These are phyloP conservation scores for Trachelus stipa DNA, from an alignment of 2,888 invertebrate genomes.

Conservation along the genomic window DNA sequence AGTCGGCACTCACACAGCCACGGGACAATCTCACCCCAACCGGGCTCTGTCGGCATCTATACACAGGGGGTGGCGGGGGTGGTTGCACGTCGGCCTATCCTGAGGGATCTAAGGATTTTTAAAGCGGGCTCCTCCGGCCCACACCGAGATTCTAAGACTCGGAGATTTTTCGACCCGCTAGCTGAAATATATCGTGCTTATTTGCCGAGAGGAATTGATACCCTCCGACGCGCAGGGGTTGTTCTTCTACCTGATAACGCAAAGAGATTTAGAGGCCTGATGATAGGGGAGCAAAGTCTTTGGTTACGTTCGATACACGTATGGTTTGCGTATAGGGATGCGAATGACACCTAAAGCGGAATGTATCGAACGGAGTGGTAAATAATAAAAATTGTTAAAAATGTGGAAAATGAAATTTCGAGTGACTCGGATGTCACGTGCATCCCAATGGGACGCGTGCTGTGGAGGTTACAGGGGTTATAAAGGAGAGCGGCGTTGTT, in stretches of 20 bases:
- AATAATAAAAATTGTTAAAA: neutral
- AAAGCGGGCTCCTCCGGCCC: neutral
- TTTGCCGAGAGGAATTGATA: neutral
- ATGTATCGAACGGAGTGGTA: neutral
- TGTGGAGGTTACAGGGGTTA: constrained; percentile 38
- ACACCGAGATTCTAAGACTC: neutral
- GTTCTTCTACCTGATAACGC: neutral
- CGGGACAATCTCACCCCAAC: neutral
- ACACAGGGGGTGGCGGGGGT: neutral
- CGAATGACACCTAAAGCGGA: neutral
- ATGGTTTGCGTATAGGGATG: neutral
- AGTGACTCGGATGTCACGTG: constrained; percentile 28
- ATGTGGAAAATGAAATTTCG: neutral
- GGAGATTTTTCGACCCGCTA: neutral
- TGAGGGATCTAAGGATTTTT: neutral
- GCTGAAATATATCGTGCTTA: neutral
- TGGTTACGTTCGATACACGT: neutral
- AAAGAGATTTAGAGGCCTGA: neutral
- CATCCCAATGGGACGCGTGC: constrained; percentile 43
- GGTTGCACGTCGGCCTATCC: neutral
- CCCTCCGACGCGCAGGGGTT: neutral
- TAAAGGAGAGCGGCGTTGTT: constrained; percentile 15
- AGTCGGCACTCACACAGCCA: neutral
- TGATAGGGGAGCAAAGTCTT: neutral
- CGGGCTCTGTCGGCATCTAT: neutral